phyloP scores from a whole-genome alignment of 2,888 invertebrate species.

The Pristionchus mayeri region DNA sequence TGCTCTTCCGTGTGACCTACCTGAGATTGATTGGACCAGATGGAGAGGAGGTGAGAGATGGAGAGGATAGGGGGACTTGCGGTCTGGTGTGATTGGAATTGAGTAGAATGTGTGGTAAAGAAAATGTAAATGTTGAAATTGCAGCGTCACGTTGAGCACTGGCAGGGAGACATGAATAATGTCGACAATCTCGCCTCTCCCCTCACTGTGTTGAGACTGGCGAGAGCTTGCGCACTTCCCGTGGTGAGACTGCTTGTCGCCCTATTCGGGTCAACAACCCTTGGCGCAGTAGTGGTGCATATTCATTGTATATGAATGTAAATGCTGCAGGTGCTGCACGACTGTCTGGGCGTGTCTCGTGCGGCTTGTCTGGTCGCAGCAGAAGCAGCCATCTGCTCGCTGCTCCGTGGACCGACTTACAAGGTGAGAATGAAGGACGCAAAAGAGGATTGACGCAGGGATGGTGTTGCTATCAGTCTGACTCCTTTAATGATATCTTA shows the following conservation, averaged over 20 bases:
- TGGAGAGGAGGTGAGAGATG: slow-evolving; percentile 60
- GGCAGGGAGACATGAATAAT: slow-evolving; percentile 75
- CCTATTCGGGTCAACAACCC: too few species aligned
- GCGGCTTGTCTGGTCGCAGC: slow-evolving; percentile 71
- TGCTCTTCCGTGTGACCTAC: slow-evolving; percentile 70
- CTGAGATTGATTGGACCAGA: slow-evolving; percentile 65
- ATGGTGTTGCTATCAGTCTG: too few species aligned
- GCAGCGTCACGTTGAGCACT: slow-evolving; percentile 70
- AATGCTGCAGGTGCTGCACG: slow-evolving; percentile 57
- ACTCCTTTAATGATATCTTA: slow-evolving; percentile 13
- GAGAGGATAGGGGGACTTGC: not conserved
- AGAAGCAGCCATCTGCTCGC: slow-evolving; percentile 70
- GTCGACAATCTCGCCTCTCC: slow-evolving; percentile 68
- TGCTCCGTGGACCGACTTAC: slow-evolving; percentile 70
- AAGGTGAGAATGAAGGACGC: slow-evolving; percentile 59
- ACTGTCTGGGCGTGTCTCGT: slow-evolving; percentile 67
- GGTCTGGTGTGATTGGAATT: too few species aligned
- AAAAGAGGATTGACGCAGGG: too few species aligned
- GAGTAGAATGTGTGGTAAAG: too few species aligned
- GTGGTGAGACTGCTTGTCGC: too few species aligned
- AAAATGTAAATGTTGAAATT: too few species aligned
- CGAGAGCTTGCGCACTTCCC: slow-evolving; percentile 67
- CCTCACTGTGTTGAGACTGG: slow-evolving; percentile 61
- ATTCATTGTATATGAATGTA: too few species aligned
- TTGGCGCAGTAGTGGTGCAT: too few species aligned